phyloP scores from a whole-genome alignment of 2,113 vertebrate genomes.

The Muscicapa adusta region DNA sequence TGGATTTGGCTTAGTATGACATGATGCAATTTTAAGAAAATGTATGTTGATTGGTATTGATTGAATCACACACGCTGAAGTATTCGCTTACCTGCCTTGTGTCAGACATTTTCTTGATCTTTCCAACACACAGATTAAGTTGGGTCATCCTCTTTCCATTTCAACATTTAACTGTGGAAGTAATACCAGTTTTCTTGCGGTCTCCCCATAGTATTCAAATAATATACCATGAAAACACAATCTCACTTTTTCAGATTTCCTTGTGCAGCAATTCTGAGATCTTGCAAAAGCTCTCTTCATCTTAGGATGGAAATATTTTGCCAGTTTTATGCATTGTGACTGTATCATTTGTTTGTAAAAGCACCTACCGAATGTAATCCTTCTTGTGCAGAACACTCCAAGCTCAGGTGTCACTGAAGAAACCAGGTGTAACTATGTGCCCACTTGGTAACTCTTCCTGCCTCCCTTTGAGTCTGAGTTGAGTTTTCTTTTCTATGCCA shows the following conservation, averaged over 20 bases:
- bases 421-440: neutral
- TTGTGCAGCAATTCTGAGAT: neutral
- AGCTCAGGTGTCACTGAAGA: neutral
- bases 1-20: neutral
- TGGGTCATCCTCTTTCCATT: neutral
- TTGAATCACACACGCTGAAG: neutral
- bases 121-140: neutral
- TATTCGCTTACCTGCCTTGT: neutral
- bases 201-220: neutral
- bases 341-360: neutral
- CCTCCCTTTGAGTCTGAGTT: neutral
- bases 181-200: neutral
- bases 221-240: neutral
- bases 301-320: neutral
- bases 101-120: neutral
- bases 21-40: neutral
- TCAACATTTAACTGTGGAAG: neutral
- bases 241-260: neutral
- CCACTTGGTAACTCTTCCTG: neutral
- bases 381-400: neutral
- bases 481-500: neutral
- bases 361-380: neutral
- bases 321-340: neutral
- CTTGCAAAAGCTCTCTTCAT: neutral
- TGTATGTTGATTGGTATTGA: neutral